These are phyloP conservation scores for Caracal caracal DNA, from an alignment of 2,113 vertebrate genomes.

Conservation along the genomic window DNA sequence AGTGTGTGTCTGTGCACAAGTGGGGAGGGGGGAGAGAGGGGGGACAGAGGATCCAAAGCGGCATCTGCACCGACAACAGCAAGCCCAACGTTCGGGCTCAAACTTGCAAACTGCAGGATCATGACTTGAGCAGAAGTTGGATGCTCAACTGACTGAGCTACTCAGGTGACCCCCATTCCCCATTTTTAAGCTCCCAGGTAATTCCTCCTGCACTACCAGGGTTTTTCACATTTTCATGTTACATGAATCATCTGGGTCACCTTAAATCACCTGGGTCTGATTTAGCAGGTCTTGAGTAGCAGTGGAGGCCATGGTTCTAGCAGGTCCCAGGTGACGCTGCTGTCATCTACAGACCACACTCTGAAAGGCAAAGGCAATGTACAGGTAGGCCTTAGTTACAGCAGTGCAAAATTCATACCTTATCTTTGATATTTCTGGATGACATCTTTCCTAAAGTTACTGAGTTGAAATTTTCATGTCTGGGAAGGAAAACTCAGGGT, in stretches of 20 bases:
- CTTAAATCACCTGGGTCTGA: not conserved
- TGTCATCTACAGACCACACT: not conserved
- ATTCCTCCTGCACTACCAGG: not conserved
- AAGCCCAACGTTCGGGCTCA: too few relatives aligned
- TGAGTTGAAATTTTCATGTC: not conserved
- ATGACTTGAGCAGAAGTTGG: too few relatives aligned
- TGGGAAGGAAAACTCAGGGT: conserved; percentile 7
- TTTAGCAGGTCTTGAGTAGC: not conserved
- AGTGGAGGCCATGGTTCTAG: not conserved
- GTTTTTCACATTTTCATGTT: not conserved
- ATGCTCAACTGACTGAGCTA: too few relatives aligned
- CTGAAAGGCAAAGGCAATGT: not conserved
- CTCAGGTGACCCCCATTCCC: too few relatives aligned
- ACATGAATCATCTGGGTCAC: not conserved
- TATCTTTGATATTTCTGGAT: not conserved
- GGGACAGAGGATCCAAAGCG: too few relatives aligned
- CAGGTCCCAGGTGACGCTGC: too few relatives aligned
- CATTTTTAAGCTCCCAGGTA: not conserved
- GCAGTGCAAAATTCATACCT: not conserved
- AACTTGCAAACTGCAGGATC: too few relatives aligned
- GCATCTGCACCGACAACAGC: too few relatives aligned
- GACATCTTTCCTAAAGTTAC: not conserved
- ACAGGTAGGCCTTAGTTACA: not conserved
- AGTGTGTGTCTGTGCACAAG: too few relatives aligned
- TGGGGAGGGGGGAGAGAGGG: too few relatives aligned